phyloP scores from a whole-genome alignment of 1,140 invertebrate genomes.

The Saxidomus purpurata region DNA sequence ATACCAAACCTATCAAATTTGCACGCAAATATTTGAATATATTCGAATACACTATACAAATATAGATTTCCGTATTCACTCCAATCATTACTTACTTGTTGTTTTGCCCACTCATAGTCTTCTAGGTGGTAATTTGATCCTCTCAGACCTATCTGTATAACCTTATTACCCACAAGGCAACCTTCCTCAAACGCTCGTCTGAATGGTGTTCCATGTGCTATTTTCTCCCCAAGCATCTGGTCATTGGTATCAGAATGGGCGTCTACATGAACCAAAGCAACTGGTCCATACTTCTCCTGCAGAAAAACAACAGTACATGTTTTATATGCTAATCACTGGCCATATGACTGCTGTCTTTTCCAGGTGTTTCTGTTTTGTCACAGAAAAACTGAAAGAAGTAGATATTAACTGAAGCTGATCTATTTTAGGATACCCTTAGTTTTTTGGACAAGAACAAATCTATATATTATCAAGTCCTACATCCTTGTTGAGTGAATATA shows the following conservation, averaged over 20 bases:
- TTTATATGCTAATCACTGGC: background rate
- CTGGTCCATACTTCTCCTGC: constrained; percentile 85
- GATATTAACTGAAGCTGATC: too few relatives aligned
- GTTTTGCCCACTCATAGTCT: constrained; percentile 80
- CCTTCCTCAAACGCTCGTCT: constrained; percentile 85
- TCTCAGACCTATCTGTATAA: constrained; percentile 86
- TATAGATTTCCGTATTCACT: too few relatives aligned
- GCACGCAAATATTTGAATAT: too few relatives aligned
- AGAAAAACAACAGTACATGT: background rate
- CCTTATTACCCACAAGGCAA: constrained; percentile 83
- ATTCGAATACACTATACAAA: too few relatives aligned
- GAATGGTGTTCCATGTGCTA: constrained; percentile 86
- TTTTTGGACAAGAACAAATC: too few relatives aligned
- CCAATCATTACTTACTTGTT: constrained; percentile 80
- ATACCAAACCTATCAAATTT: too few relatives aligned
- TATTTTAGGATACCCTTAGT: too few relatives aligned
- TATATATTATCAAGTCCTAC: too few relatives aligned
- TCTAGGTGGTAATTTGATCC: constrained; percentile 77
- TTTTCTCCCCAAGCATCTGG: constrained; percentile 81
- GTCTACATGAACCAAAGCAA: constrained; percentile 85
- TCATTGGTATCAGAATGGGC: constrained; percentile 84
- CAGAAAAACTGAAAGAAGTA: too few relatives aligned
- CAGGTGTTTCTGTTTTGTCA: too few relatives aligned
- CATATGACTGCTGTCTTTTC: too few relatives aligned
- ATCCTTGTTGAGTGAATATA: too few relatives aligned